Conservation (phyloP, 2,888 invertebrate genomes). For the Drosophila mettleri region DNA sequence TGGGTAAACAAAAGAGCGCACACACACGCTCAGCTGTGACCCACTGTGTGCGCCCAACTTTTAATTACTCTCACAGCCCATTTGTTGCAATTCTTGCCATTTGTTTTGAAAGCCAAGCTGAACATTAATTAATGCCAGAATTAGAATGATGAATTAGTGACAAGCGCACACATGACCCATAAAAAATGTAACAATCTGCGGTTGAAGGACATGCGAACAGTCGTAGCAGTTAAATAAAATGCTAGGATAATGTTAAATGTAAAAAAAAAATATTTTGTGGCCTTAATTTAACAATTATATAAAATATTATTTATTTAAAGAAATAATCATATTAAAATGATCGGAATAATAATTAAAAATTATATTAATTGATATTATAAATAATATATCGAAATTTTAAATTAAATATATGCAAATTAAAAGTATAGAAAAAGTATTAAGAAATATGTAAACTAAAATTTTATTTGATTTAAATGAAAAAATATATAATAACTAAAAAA, state of each 20-base stretch:
- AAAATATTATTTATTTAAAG: no score
- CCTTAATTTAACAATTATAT: background rate
- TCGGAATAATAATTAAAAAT: no score
- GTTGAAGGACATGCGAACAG: conserved; percentile 50
- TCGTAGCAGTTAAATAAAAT: conserved; percentile 13
- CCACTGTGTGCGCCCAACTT: conserved; percentile 26
- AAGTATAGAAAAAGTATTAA: no score
- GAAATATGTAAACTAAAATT: background rate
- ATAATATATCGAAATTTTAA: background rate
- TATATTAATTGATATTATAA: background rate
- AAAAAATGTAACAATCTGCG: conserved; percentile 22
- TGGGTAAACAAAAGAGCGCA: background rate
- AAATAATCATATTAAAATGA: no score
- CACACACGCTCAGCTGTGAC: background rate
- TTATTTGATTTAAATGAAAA: background rate
- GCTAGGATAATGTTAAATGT: background rate
- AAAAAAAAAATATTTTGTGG: background rate
- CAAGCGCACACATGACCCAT: conserved; percentile 42
- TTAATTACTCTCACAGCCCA: conserved; percentile 46
- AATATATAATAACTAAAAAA: background rate
- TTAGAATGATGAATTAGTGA: conserved; percentile 52
- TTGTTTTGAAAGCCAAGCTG: conserved; percentile 49
- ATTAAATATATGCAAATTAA: background rate
- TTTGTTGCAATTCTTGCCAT: conserved; percentile 37
- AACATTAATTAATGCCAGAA: conserved; percentile 51